Evolutionary conservation across 2,888 invertebrate species (phyloP).

Genomic region (Tinea trinotella): DNA sequence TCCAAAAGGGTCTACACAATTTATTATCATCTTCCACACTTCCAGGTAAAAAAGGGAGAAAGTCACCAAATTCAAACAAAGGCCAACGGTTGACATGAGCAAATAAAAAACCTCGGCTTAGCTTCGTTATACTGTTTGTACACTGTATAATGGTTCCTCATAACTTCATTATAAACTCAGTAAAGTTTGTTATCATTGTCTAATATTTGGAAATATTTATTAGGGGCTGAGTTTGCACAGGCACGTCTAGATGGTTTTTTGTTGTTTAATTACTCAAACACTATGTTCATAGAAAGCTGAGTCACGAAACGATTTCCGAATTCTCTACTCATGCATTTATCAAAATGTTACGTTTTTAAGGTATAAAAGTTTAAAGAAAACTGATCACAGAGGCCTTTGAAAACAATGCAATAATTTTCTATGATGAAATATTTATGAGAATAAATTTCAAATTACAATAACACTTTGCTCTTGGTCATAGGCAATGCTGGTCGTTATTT

Average conservation of each 20-base stretch:
- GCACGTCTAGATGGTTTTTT: constrained; percentile 1
- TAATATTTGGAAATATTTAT: constrained; percentile 54
- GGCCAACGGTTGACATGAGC: constrained; percentile 41
- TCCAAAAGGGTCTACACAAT: constrained; percentile 43
- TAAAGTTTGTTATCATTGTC: constrained; percentile 49
- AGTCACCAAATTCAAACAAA: constrained; percentile 42
- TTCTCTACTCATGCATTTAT: too few relatives aligned
- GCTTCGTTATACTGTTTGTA: constrained; percentile 10
- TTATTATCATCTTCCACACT: constrained; percentile 46
- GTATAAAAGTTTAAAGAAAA: too few relatives aligned
- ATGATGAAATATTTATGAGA: not conserved
- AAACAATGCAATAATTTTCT: not conserved
- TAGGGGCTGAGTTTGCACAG: constrained; percentile 32
- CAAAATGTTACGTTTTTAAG: too few relatives aligned
- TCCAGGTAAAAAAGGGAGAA: constrained; percentile 40
- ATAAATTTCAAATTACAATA: not conserved
- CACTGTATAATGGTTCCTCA: constrained; percentile 11
- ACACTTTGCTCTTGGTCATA: not conserved
- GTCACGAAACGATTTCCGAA: too few relatives aligned
- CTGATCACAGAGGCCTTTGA: not conserved
- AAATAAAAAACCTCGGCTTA: constrained; percentile 42
- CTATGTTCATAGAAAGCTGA: not conserved
- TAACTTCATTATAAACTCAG: constrained; percentile 30
- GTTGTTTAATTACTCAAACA: not conserved
- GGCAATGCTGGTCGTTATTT: not conserved